Conservation (phyloP, 2,113 vertebrate species). For the Calidris pygmaea region DNA sequence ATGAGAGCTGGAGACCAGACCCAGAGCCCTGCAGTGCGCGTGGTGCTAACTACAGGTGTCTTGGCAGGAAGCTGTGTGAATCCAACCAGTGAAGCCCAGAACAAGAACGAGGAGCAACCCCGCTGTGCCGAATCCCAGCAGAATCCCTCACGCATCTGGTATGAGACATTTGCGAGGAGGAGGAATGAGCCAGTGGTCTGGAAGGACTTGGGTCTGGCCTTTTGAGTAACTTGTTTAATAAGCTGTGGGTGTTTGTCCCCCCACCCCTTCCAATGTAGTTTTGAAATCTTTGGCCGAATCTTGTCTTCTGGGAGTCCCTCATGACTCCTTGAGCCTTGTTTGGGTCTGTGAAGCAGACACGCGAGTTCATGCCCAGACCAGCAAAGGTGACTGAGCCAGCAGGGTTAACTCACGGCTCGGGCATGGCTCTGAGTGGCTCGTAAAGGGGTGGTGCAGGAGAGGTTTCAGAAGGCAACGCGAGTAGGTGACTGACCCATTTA, state of each 20-base stretch:
- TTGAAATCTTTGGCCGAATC: neutral
- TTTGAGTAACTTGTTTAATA: neutral
- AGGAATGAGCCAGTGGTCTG: neutral
- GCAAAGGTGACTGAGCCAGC: neutral
- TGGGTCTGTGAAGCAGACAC: neutral
- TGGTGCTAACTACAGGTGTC: neutral
- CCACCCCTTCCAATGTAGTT: neutral
- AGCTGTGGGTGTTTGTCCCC: neutral
- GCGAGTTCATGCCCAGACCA: accelerated
- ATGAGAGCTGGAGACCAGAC: neutral
- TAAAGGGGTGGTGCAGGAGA: neutral
- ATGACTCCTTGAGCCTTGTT: neutral
- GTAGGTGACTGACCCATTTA: neutral
- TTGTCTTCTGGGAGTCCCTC: neutral
- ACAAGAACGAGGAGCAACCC: neutral
- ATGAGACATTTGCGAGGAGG: neutral
- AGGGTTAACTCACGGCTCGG: neutral
- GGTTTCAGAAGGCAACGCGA: accelerated
- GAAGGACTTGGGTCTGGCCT: neutral
- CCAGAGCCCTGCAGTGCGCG: accelerated
- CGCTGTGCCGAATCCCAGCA: neutral
- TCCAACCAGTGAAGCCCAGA: neutral
- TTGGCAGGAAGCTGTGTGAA: neutral
- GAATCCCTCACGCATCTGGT: neutral
- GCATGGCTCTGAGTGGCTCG: neutral